Evolutionary conservation across 1,140 invertebrate genomes (phyloP).

Genomic region (Bombus terrestris): DNA sequence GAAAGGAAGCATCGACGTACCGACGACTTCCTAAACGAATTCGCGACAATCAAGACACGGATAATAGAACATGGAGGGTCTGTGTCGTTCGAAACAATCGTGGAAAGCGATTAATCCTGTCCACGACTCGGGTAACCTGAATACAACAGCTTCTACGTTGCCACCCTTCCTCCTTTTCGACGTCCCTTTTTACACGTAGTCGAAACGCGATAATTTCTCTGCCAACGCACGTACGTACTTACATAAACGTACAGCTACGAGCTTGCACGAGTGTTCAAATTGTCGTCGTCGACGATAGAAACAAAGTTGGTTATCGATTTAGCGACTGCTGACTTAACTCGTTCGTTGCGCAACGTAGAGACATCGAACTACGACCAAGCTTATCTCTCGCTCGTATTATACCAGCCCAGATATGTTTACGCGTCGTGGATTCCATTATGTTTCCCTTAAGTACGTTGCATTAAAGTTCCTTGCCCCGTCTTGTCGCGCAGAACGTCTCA

Average conservation of each 20-base stretch:
- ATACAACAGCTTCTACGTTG: neutral
- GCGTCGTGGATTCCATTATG: slow-evolving; percentile 61
- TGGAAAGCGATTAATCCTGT: slow-evolving; percentile 35
- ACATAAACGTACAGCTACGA: neutral
- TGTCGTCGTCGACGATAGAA: neutral
- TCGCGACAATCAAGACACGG: neutral
- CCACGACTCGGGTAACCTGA: slow-evolving; percentile 2
- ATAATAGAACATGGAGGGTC: neutral
- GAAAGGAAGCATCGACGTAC: neutral
- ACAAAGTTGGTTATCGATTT: slow-evolving; percentile 57
- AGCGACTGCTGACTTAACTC: slow-evolving; percentile 55
- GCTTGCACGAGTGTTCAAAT: too few relatives aligned
- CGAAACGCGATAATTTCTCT: slow-evolving; percentile 31
- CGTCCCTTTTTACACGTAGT: neutral
- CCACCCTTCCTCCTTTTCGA: neutral
- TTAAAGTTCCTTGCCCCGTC: slow-evolving; percentile 45
- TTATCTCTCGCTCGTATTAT: slow-evolving; percentile 43
- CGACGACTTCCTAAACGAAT: neutral
- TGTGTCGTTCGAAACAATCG: slow-evolving; percentile 8
- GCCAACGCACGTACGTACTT: neutral
- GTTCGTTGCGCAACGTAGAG: slow-evolving; percentile 42
- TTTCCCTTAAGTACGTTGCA: slow-evolving; percentile 19
- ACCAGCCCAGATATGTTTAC: slow-evolving; percentile 52
- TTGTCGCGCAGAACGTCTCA: slow-evolving; percentile 27
- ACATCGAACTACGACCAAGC: slow-evolving; percentile 20